Evolutionary conservation across 2,797 vertebrate species (phyloP).

Genomic region (Danio tinwini): DNA sequence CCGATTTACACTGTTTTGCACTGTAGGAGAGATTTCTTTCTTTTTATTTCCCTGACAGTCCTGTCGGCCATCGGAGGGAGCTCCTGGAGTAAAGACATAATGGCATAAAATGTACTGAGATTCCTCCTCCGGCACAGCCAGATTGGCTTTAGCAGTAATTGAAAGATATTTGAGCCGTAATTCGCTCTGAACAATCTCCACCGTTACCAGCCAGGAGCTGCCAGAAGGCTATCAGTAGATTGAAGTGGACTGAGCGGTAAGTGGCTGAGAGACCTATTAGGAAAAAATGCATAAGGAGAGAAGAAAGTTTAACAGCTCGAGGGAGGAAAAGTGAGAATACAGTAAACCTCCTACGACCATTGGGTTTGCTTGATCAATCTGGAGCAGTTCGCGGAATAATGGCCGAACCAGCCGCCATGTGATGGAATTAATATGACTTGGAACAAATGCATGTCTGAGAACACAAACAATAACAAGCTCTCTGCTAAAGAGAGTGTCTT

Average conservation of each 20-base stretch:
- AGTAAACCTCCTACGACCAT: background rate
- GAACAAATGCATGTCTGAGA: constrained; percentile 59
- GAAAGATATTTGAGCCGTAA: constrained; percentile 73
- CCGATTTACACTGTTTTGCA: background rate
- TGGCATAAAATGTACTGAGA: constrained; percentile 56
- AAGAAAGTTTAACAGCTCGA: constrained; percentile 28
- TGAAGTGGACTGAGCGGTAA: constrained; percentile 38
- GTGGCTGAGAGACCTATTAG: constrained; percentile 24
- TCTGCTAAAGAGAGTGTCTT: constrained; percentile 67
- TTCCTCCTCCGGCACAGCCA: constrained; percentile 49
- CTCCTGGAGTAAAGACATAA: constrained; percentile 64
- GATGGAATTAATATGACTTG: constrained; percentile 60
- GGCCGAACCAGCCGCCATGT: constrained; percentile 35
- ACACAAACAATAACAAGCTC: constrained; percentile 57
- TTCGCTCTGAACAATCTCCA: constrained; percentile 72
- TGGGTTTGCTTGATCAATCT: background rate
- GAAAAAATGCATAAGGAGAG: constrained; percentile 28
- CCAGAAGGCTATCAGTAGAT: constrained; percentile 25
- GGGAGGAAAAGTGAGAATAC: background rate
- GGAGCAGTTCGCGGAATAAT: background rate
- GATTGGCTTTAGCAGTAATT: constrained; percentile 60
- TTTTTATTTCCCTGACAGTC: constrained; percentile 72
- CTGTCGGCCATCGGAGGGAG: constrained; percentile 56
- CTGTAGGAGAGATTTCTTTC: constrained; percentile 36
- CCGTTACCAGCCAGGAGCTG: constrained; percentile 50